These are phyloP conservation scores for Haemorhous mexicanus DNA, from an alignment of 2,113 vertebrate genomes.

Conservation along the genomic window DNA sequence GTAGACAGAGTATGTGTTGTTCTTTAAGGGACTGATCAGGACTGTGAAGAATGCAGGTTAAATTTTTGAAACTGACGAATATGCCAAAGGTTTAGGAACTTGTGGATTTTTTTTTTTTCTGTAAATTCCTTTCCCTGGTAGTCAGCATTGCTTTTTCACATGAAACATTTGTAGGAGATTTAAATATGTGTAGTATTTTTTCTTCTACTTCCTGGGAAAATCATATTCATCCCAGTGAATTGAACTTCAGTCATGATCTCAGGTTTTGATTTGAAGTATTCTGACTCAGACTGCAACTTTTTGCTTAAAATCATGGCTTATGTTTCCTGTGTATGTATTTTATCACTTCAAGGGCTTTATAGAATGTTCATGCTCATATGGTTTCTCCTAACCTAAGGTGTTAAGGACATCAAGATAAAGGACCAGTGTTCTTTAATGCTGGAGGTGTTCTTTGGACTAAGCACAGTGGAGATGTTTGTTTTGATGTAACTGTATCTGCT, in stretches of 20 bases:
- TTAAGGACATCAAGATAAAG: neutral
- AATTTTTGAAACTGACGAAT: neutral
- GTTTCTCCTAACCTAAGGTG: neutral
- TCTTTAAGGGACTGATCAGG: neutral
- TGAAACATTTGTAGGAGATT: neutral
- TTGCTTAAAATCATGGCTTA: neutral
- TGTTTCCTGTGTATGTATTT: neutral
- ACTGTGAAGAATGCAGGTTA: neutral
- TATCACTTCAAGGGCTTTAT: neutral
- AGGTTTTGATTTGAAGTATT: neutral
- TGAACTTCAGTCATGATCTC: neutral
- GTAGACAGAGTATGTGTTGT: neutral
- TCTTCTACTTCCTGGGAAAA: neutral
- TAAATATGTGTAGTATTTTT: neutral
- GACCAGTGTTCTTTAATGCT: neutral
- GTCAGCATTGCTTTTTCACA: neutral
- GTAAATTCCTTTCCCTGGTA: neutral
- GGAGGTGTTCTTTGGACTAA: neutral
- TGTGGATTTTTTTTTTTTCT: neutral
- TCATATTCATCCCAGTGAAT: neutral
- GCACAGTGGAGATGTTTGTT: neutral
- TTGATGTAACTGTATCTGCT: constrained; percentile 6
- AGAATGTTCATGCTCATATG: neutral
- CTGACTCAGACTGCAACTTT: neutral
- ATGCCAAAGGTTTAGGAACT: neutral